Base-by-base conservation (phyloP, 2,888 invertebrate species). In the Fragum fragum region DNA sequence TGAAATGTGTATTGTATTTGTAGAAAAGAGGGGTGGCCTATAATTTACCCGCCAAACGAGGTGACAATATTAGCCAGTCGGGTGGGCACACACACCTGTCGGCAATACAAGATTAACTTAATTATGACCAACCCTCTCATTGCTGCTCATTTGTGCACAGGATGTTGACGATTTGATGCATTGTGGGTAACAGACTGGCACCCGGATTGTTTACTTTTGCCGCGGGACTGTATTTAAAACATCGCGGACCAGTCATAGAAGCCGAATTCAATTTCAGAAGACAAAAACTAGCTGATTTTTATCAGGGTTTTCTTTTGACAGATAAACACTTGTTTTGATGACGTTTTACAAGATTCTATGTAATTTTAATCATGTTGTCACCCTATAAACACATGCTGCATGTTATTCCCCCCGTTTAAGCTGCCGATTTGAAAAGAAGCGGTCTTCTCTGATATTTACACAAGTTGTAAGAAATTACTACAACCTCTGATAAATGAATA, bases 141-240 rank as follows among this genome's bases (percentile, higher is more conserved):
- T 76, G 75, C 73, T 76, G 78, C 66, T 81, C 81, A 76, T 79
- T 81, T 74, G 74, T 79, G 81, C 85, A 79, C 79, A 70, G 81
- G 79, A 81, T 71, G 72, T 79, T 23, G 69, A 72, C 74, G 72
- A 76, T 71, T 70, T 66, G 79, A 76, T 85, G 85, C 81, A 85
- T 81, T 61, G 36, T 79, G 85, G 85, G 73, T 79, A 76, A 76
- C 81, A 81, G 85, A 81, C 76, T 85, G 85, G 79, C 85, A 85
- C 74, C 73, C 66, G 32, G 68, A 73, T 61, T 85, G 85, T 85
- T 85, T 85, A 76, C 68, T 21, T 81, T 85, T 70, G 76, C 85
- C 81, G 59, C 79, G 71, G 84, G 81, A 68, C 76, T 76, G 63
- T 79, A 76, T 76, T 73, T 83, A 75, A 77, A 82, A 79, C 71